Conservation (phyloP, 2,888 invertebrate species). For the Diadegma fenestrale region DNA sequence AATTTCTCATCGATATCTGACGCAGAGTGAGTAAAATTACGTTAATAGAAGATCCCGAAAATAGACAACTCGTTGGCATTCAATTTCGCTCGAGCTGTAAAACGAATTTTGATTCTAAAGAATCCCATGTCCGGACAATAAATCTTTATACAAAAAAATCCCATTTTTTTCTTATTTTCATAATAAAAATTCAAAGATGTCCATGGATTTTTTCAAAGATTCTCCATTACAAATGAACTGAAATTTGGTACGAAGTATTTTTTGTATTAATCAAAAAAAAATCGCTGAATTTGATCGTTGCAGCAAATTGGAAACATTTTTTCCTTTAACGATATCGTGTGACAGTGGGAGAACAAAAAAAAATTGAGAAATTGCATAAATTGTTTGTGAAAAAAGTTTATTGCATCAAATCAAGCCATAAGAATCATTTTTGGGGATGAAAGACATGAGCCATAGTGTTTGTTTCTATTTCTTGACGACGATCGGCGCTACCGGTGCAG, state of each 20-base stretch:
- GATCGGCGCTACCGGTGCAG: conserved; percentile 65
- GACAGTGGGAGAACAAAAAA: neutral
- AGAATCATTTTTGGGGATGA: conserved; percentile 19
- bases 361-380: neutral
- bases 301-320: neutral
- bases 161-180: neutral
- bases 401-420: conserved; percentile 63
- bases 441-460: neutral
- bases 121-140: neutral
- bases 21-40: no score
- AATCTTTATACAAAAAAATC: neutral
- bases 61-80: neutral
- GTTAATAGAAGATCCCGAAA: no score
- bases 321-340: neutral
- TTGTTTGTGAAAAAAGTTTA: conserved; percentile 59
- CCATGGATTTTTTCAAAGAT: neutral
- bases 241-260: neutral
- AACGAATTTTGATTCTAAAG: neutral
- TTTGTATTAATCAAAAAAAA: neutral
- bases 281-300: neutral
- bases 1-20: no score
- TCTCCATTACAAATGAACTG: neutral
- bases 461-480: conserved; percentile 69
- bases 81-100: neutral
- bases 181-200: no score